These are phyloP conservation scores for Bagarius yarrelli DNA, from an alignment of 2,113 vertebrate genomes.

Conservation along the genomic window DNA sequence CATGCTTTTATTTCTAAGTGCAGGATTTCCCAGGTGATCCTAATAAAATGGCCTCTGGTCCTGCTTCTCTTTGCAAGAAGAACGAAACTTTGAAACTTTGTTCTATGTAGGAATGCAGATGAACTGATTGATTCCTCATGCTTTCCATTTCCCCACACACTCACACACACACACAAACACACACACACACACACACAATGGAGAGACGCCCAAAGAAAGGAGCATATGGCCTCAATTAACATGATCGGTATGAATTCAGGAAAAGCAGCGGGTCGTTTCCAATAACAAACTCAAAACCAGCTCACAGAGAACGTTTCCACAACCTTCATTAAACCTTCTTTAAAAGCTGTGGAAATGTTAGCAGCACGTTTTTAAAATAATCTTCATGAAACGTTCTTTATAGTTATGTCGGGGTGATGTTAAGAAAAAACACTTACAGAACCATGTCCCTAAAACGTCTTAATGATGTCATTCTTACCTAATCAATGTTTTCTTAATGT, in stretches of 20 bases:
- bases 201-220: background rate
- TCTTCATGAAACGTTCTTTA: no score
- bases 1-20: no score
- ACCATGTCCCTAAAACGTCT: no score
- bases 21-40: no score
- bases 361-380: no score
- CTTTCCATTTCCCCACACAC: conserved; percentile 42
- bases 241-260: conserved; percentile 1
- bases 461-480: no score
- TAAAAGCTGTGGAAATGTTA: no score
- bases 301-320: no score
- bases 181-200: conserved; percentile 13
- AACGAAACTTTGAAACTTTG: background rate
- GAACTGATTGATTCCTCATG: conserved; percentile 53
- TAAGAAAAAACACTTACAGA: no score
- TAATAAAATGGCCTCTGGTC: background rate
- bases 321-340: no score
- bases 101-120: conserved; percentile 26
- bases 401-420: no score
- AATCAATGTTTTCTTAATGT: no score
- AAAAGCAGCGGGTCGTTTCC: conserved; percentile 20
- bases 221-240: conserved; percentile 46
- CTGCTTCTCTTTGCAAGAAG: background rate
- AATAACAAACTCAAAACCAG: background rate
- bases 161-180: background rate